Percentiles rank a stretch among this genome's conserved stretches.
Conservation (phyloP, 2,888 invertebrate species). For the Ceriagrion tenellum region DNA sequence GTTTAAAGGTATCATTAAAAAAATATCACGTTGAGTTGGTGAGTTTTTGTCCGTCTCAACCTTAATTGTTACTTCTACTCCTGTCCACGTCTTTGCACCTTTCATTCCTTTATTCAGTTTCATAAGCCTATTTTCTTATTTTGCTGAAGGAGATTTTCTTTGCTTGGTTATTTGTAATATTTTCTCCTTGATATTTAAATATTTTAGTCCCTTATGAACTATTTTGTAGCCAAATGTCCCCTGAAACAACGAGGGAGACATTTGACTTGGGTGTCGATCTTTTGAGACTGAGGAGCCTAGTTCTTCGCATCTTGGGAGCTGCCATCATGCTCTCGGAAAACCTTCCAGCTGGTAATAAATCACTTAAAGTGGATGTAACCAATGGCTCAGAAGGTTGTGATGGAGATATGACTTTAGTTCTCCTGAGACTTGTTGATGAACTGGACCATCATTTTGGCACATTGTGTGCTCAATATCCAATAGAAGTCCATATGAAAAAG, state of each 20-base stretch:
- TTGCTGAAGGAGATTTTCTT: not conserved
- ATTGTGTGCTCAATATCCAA: conserved; percentile 21
- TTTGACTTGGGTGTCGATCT: conserved; percentile 75
- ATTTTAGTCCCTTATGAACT: not conserved
- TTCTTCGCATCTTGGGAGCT: conserved; percentile 73
- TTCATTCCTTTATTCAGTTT: too few relatives aligned
- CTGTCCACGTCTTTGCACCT: too few relatives aligned
- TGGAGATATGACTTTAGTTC: conserved; percentile 14
- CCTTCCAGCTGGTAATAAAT: conserved; percentile 13
- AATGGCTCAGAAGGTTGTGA: conserved; percentile 14
- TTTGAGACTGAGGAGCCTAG: conserved; percentile 76
- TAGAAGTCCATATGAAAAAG: conserved; percentile 18
- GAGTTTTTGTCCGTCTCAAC: too few relatives aligned
- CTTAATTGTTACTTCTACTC: too few relatives aligned
- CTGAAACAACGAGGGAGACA: conserved; percentile 69
- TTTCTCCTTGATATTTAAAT: not conserved
- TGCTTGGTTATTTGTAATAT: not conserved
- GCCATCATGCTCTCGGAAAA: conserved; percentile 68
- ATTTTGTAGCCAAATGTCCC: conserved; percentile 63
- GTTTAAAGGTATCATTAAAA: too few relatives aligned
- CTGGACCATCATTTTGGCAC: conserved; percentile 16
- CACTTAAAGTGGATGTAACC: conserved; percentile 21
- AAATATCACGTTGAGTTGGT: too few relatives aligned
- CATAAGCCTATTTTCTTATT: too few relatives aligned
- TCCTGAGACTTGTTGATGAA: conserved; percentile 40